Evolutionary conservation across 2,797 vertebrate species (phyloP).

Genomic region (Myotis vivesi): DNA sequence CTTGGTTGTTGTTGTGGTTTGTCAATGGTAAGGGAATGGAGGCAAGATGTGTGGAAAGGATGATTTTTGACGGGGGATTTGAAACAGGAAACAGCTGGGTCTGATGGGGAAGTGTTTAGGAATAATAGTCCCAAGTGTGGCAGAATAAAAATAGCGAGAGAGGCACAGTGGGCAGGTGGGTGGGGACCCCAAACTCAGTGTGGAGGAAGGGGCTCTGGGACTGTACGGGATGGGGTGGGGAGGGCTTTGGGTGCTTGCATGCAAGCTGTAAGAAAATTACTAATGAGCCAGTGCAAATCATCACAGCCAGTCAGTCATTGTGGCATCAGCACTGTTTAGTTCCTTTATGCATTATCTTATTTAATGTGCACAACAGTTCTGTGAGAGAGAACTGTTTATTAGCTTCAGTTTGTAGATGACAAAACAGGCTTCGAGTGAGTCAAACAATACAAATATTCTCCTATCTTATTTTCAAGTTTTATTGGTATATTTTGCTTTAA

Average conservation of each 20-base stretch:
- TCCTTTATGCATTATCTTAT: neutral
- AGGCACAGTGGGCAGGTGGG: neutral
- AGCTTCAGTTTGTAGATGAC: neutral
- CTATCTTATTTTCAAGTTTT: too few species aligned
- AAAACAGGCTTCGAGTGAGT: neutral
- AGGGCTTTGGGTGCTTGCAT: neutral
- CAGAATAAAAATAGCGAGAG: neutral
- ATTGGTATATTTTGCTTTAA: too few species aligned
- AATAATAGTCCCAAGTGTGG: neutral
- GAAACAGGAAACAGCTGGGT: neutral
- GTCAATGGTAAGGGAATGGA: neutral
- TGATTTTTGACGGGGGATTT: neutral
- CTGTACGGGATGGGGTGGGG: too few species aligned
- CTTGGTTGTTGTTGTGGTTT: neutral
- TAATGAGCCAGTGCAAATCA: neutral
- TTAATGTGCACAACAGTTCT: neutral
- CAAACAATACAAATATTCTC: too few species aligned
- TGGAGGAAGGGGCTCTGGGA: neutral
- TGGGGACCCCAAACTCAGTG: fast-evolving
- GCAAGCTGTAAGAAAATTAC: neutral
- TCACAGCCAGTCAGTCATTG: neutral
- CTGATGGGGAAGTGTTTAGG: neutral
- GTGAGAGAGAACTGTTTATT: neutral
- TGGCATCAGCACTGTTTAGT: neutral
- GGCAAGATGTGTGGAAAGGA: neutral